Conservation (phyloP, 1,140 invertebrate species). For the Tetranychus urticae region DNA sequence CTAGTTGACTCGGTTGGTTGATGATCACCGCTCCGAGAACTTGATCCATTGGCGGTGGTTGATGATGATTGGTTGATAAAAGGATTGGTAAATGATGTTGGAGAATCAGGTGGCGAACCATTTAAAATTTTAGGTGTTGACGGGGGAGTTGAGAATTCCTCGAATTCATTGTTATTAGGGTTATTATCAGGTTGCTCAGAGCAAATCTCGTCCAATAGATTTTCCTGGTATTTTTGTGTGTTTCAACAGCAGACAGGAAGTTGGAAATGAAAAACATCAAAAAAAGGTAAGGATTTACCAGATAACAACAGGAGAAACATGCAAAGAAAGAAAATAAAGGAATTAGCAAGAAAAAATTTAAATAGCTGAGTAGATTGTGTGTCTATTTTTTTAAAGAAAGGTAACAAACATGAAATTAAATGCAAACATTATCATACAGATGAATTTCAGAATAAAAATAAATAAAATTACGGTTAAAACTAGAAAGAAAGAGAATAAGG, state of each 20-base stretch:
- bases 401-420: not conserved
- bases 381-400: no score
- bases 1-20: no score
- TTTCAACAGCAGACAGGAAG: not conserved
- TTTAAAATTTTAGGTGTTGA: slow-evolving; percentile 1
- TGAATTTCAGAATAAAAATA: not conserved
- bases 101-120: not conserved
- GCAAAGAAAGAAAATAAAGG: not conserved
- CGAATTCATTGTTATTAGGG: not conserved
- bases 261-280: no score
- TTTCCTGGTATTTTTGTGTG: not conserved
- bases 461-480: not conserved
- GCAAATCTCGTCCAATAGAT: slow-evolving; percentile 5
- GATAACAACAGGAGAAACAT: not conserved
- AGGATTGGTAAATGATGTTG: not conserved
- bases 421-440: no score
- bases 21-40: no score
- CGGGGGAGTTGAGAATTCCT: slow-evolving; percentile 5
- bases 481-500: not conserved
- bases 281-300: not conserved
- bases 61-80: not conserved
- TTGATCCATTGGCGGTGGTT: not conserved
- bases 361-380: no score
- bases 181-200: not conserved
- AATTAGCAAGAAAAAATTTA: no score